Percentiles rank a stretch among this genome's conserved stretches.
These are phyloP conservation scores for Megalops atlanticus DNA, from an alignment of 2,113 vertebrate species.

Conservation along the genomic window DNA sequence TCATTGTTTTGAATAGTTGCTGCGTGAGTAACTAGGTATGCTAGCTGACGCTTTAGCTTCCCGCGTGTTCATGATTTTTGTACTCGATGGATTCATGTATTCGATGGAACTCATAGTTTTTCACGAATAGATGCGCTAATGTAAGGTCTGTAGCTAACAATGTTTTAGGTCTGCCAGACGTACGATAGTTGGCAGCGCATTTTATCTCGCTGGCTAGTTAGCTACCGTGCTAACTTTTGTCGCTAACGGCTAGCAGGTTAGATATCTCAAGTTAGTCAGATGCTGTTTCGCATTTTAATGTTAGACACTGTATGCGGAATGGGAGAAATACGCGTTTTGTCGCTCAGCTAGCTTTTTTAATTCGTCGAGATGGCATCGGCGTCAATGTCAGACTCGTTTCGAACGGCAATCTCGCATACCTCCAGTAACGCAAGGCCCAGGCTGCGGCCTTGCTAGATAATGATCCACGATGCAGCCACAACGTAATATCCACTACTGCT, in stretches of 20 bases:
- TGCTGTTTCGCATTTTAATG: not conserved
- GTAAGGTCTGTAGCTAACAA: too few species aligned
- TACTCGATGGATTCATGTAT: not conserved
- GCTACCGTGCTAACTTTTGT: not conserved
- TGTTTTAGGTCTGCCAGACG: too few species aligned
- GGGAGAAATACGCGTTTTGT: too few species aligned
- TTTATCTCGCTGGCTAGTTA: too few species aligned
- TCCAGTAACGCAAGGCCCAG: not conserved
- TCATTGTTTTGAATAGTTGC: conserved; percentile 9
- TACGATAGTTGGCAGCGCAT: not conserved
- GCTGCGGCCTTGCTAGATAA: not conserved
- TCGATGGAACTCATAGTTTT: not conserved
- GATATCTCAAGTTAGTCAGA: not conserved
- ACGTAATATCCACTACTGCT: not conserved
- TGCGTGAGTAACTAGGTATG: not conserved
- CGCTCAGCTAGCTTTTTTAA: too few species aligned
- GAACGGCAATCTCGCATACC: too few species aligned
- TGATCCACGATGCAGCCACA: not conserved
- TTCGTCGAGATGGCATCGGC: too few species aligned
- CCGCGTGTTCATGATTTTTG: not conserved
- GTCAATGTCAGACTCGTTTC: too few species aligned
- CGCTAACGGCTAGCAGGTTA: too few species aligned
- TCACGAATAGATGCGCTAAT: not conserved
- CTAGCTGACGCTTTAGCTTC: not conserved
- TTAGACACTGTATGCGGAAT: too few species aligned